Evolutionary conservation across 2,797 vertebrate species (phyloP), one percentile per base, ranked within the genome.

Genomic region (Botia kubotai): DNA sequence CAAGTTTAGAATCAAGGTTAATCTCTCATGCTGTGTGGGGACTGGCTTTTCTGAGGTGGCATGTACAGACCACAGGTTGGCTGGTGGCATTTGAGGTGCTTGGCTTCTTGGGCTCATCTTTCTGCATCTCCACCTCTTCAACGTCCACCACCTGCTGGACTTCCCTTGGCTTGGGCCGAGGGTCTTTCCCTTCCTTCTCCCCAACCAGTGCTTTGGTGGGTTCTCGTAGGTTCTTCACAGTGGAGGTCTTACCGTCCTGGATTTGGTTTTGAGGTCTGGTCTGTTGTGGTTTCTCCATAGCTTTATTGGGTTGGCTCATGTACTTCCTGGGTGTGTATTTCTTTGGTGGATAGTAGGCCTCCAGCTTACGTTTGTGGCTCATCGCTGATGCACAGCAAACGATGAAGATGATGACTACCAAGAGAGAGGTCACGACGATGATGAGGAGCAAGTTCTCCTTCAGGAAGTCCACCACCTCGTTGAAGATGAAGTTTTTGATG

Each of bases 361-460:
- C 96, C 16, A 97, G 94, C 82, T 98, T 98, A 86, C 96, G 96
- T 82, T 95, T 97, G 84, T 98, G 97, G 83, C 95, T 95, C 85
- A 98, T 95, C 26, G 98, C 93, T 57, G 96, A 90, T 0, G 97
- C 96, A 0, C 97, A 96, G 4, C 98, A 99, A 83, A 97, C 90
- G 21, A 96, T 96, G 88, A 97, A 97, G 89, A 99, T 94, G 86
- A 98, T 91, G 87, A 99, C 93, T 0, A 98, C 94, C 78, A 94
- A 92, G 68, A 99, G 90, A 0, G 96, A 96, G 72, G 96, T 96
- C 83, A 97, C 95, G 4, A 99, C 97, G 0, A 97, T 94, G 78
- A 97, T 95, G 87, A 98, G 93, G 89, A 98, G 93, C 90, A 95
- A 87, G 19, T 99, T 94, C 77, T 97, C 94, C 81, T 95, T 94